Evolutionary conservation across 2,797 vertebrate species (phyloP), one percentile per base, ranked within the genome.

Genomic region (Taenioides sp.): DNA sequence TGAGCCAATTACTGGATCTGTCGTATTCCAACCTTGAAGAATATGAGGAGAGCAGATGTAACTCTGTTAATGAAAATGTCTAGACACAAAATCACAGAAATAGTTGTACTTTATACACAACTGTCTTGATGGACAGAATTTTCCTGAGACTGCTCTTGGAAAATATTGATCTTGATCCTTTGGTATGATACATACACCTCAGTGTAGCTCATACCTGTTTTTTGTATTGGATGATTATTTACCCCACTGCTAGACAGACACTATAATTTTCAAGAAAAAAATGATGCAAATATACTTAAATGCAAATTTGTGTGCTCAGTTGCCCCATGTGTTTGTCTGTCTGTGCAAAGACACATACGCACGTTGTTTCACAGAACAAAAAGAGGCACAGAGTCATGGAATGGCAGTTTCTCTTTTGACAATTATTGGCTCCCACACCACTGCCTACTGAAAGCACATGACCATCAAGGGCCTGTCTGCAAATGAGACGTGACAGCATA

Each of bases 401-500:
- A 65, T 20, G 23, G 12, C 61, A 22, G 20, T 40, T 62, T 40
- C 7, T 28, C 28, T 43, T 43, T 25, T 23, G 62, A 40, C 50
- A 5, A 73, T 63, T 67, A 49, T 60, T 61, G 72, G 58, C 60
- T 68, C 70, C 65, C 63, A 57, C 47, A 70, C 58, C 18, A 27
- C 67, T 31, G 47, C 43, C 5, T 17, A 12, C 40, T 63, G 73
- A 37, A 65, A 71, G 67, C 66, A 28, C 66, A 77, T 25, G 23
- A 50, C 62, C 5, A 11, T 52, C 50, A 34, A 54, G 20, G 6
- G 31, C 59, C 64, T 37, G 65, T 47, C 9, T 59, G n/a, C 65
- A 84, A 80, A 84, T 79, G 59, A 80, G 78, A 74, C 64, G 74
- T 79, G 74, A 84, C 81, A 74, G 64, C 6, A 25, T 76, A 82